These are phyloP conservation scores for Bombus waltoni DNA, from an alignment of 1,140 invertebrate genomes.

Conservation along the genomic window DNA sequence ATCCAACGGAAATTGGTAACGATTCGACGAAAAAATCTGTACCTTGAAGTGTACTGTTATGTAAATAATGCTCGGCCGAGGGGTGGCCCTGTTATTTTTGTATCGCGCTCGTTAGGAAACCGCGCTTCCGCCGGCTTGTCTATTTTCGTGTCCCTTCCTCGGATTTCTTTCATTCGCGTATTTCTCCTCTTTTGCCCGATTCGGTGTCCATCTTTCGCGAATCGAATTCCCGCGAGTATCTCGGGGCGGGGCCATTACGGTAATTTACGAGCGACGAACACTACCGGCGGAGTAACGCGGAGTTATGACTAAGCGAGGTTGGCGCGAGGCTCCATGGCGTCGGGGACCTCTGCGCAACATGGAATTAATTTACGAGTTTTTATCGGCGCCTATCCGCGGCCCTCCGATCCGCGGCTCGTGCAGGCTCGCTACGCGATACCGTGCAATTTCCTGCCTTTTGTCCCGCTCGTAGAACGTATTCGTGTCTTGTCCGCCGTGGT, in stretches of 20 bases:
- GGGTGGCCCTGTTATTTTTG: slow-evolving; percentile 66
- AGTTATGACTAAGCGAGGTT: neutral
- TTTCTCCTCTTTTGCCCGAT: slow-evolving; percentile 33
- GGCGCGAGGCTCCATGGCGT: neutral
- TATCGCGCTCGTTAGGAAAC: slow-evolving; percentile 65
- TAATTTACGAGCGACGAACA: slow-evolving; percentile 33
- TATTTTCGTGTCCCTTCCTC: slow-evolving; percentile 58
- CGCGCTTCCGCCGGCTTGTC: slow-evolving; percentile 63
- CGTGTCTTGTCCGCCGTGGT: neutral
- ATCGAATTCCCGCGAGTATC: slow-evolving; percentile 46
- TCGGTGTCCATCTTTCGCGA: slow-evolving; percentile 29
- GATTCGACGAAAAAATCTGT: slow-evolving; percentile 20
- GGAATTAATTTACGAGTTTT: slow-evolving; percentile 38
- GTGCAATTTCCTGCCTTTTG: slow-evolving; percentile 33
- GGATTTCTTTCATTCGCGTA: slow-evolving; percentile 21
- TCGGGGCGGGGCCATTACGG: neutral
- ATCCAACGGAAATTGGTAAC: slow-evolving; percentile 10
- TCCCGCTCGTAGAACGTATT: slow-evolving; percentile 1
- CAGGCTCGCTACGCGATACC: neutral
- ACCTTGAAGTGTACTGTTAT: slow-evolving; percentile 53
- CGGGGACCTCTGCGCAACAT: neutral
- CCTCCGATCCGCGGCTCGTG: neutral
- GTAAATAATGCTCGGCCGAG: slow-evolving; percentile 65
- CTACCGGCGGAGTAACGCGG: neutral
- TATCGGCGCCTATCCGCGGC: neutral